Evolutionary conservation across 64 coral and sea anemone genomes (phyloP).

Genomic region (Stichodactyla mertensii): DNA sequence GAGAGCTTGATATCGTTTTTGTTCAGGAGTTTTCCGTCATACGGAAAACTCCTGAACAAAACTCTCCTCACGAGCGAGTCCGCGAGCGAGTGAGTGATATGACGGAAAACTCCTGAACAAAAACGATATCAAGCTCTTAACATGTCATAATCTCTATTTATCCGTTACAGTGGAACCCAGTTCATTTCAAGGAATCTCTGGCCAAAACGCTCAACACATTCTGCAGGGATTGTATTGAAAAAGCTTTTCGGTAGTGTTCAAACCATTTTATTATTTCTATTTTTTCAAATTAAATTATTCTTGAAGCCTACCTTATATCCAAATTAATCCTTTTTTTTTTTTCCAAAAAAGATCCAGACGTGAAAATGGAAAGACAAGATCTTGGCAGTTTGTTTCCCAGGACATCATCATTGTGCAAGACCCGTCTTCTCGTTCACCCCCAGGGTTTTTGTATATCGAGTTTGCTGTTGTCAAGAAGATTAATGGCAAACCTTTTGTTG

Average conservation of each 20-base stretch:
- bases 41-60: too few relatives aligned
- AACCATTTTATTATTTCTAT: neutral
- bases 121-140: too few relatives aligned
- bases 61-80: too few relatives aligned
- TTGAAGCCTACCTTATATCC: neutral
- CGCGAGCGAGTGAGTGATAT: too few relatives aligned
- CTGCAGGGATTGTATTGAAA: neutral
- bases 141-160: neutral
- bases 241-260: neutral
- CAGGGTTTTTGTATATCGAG: neutral
- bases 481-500: neutral
- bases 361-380: neutral
- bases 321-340: neutral
- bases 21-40: too few relatives aligned
- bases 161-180: neutral
- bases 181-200: neutral
- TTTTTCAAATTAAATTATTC: neutral
- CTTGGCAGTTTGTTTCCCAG: neutral
- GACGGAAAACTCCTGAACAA: too few relatives aligned
- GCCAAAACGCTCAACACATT: neutral
- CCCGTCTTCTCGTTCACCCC: neutral
- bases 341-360: neutral
- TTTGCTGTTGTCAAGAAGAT: constrained; percentile 1
- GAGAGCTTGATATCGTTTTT: too few relatives aligned
- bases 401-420: constrained; percentile 6